Base-by-base conservation (phyloP, 2,113 vertebrate genomes). In the Epinephelus lanceolatus region DNA sequence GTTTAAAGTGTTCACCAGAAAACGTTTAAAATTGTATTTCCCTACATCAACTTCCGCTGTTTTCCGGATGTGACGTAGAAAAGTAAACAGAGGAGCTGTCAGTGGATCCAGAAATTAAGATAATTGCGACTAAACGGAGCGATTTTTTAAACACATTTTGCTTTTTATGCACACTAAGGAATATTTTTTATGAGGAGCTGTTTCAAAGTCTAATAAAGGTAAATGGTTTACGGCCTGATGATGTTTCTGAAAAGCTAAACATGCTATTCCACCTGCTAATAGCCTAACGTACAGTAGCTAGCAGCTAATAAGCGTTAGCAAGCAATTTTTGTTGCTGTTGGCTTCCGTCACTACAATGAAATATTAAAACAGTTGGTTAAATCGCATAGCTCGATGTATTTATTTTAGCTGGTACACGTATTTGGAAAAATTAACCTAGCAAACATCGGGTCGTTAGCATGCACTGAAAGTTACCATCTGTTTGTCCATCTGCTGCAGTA, bases 31-130 rank as follows among this genome's bases (percentile, higher is more conserved):
- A 3, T n/a, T 0, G 40, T 2, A 6, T 42, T 19, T 49, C 33
- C 1, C 7, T n/a, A 40, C 0, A 15, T n/a, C 47, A 63, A 78
- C 76, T 92, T 94, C 93, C 92, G 84, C 33, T 81, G 0, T 0
- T 0, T 1, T 40, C 37, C 83, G 94, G 94, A 94, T 87, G 88
- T 94, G 90, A 91, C 90, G 47, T 70, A 33, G 17, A 5, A 81
- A 88, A 83, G 90, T 92, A 93, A 94, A 93, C 74, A 94, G 72
- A 81, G 25, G 21, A 42, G 23, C 76, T 80, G 71, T 88, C 70
- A 63, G 7, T 40, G 55, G 40, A 3, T 65, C 9, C 12, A 63
- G 61, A 81, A 66, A 85, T 86, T 71, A 6, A 63, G 45, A 73
- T 40, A 65, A 67, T 40, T 49, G 4, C 33, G 8, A 55, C 0